Evolutionary conservation across 2,113 vertebrate species (phyloP), one percentile per base, ranked within the genome.

Genomic region (Grammomys surdaster): DNA sequence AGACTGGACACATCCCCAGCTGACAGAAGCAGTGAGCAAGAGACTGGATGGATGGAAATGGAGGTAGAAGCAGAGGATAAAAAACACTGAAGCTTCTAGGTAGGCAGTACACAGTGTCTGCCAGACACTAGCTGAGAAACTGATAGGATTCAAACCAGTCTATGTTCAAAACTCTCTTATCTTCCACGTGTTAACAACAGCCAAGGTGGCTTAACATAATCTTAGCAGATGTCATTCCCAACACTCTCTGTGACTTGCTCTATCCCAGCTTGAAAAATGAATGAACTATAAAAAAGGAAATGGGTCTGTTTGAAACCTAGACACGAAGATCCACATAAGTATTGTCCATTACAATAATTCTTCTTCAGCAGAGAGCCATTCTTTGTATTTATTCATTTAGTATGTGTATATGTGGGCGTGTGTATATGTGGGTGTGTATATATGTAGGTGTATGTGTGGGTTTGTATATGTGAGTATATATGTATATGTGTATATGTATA

Each of bases 1-100:
- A 96, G 86, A 51, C 16, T 81, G 33, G 26, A 22, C 76, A 72
- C 54, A 72, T n/a, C 56, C 76, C 31, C 51, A 90, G 16, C 26
- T 95, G 87, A 90, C 22, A 56, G 87, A 89, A 33, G 28, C 46
- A 88, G 17, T 19, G 40, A 95, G 63, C 17, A 92, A 96, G 76
- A 92, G 14, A 43, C 69, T 36, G 43, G 40, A 9, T 77, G 28
- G 56, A 24, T 86, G 36, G 56, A 36, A 91, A 65, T 63, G 13
- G n/a, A 76, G 31, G 26, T 86, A 40, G 36, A 90, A 60, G 3
- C 40, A 46, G 16, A 93, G 54, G 22, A 31, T 69, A 54, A 78
- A 75, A 75, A 46, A 58, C 7, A 28, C 40, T 65, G 16, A 91
- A 85, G 26, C 13, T n/a, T 2, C 14, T 81, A 16, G 8, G 13